phyloP scores from a whole-genome alignment of 2,797 vertebrate species.

The Arnoldichthys spilopterus region DNA sequence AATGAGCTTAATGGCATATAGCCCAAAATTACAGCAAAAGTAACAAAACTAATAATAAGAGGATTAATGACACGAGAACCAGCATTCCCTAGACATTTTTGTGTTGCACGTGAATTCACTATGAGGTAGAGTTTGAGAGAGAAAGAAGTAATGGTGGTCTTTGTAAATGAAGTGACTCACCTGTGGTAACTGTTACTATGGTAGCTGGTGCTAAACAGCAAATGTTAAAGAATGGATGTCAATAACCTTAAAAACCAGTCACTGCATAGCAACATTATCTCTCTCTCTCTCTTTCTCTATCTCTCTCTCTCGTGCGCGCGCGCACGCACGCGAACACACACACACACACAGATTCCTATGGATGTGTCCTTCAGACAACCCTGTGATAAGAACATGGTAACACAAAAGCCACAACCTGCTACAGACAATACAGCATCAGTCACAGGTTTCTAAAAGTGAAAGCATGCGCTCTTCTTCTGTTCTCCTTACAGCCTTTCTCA shows the following conservation, averaged over 20 bases:
- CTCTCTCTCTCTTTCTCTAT: not conserved
- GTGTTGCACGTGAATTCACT: not conserved
- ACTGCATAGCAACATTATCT: not conserved
- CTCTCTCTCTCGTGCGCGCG: not conserved
- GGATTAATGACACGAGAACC: too few relatives aligned
- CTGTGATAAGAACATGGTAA: slow-evolving; percentile 29
- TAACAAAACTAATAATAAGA: not conserved
- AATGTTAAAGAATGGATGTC: not conserved
- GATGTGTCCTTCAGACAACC: slow-evolving; percentile 31
- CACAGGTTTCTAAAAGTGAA: not conserved
- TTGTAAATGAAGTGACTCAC: slow-evolving; percentile 1
- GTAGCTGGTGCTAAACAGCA: slow-evolving; percentile 12
- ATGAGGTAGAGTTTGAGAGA: not conserved
- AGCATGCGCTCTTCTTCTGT: not conserved
- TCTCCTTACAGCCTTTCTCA: not conserved
- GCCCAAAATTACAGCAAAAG: too few relatives aligned
- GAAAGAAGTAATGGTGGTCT: slow-evolving; percentile 5
- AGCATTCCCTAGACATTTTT: too few relatives aligned
- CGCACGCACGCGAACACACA: not conserved
- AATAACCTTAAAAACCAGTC: not conserved
- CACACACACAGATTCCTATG: not conserved
- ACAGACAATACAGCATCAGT: not conserved
- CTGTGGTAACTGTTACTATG: slow-evolving; percentile 31
- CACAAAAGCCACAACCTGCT: slow-evolving; percentile 20
- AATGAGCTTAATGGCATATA: not conserved